phyloP scores from a whole-genome alignment of 37 sponge, comb jelly and placozoan species.

The Ephydatia muelleri region DNA sequence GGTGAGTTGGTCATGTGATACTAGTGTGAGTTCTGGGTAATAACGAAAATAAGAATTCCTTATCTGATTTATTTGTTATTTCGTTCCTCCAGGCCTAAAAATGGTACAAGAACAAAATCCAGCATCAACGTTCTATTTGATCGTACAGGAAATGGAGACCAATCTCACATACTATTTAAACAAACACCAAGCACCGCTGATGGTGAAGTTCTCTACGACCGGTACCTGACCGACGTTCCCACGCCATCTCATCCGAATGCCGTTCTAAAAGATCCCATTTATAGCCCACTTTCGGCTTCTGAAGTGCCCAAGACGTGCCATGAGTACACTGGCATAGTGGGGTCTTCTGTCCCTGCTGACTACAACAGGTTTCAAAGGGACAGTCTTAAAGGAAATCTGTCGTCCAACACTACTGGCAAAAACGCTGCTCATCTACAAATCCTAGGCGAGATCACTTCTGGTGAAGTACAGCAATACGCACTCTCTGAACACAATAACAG shows the following conservation, averaged over 20 bases:
- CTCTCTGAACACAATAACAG: background rate
- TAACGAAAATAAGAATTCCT: no score
- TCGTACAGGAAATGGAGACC: background rate
- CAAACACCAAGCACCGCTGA: background rate
- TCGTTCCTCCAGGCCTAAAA: background rate
- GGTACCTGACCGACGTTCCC: background rate
- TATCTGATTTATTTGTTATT: no score
- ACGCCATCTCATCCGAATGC: background rate
- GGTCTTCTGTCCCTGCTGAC: background rate
- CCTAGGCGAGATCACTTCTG: no score
- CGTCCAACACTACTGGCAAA: background rate
- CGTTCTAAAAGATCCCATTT: background rate
- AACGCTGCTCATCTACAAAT: background rate
- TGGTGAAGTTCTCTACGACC: background rate
- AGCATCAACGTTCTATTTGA: background rate
- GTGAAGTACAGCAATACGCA: no score
- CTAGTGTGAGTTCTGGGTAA: no score
- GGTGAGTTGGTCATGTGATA: no score
- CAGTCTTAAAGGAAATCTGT: background rate
- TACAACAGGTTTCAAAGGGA: background rate
- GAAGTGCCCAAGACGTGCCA: background rate
- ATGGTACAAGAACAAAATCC: background rate
- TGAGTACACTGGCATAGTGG: background rate
- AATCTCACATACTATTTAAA: background rate
- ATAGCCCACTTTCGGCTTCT: background rate